A percentile compares a stretch with the other conserved stretches of the same genome.
Conservation (phyloP, 2,797 vertebrate genomes). For the Diceros bicornis region DNA sequence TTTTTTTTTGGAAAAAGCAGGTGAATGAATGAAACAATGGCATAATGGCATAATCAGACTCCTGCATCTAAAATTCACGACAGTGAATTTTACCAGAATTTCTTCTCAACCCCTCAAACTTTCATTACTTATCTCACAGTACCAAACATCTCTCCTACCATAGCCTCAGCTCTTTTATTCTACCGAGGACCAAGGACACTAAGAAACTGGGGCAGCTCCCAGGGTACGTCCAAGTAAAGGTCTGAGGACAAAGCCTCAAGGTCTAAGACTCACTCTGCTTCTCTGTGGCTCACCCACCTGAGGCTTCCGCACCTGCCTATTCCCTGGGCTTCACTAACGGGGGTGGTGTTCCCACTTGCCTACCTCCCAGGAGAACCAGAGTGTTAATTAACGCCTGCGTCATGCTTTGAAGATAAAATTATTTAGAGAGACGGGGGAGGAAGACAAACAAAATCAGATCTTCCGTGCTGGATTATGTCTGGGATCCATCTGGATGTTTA, state of each 20-base stretch:
- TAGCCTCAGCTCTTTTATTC: background rate
- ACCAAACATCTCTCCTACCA: background rate
- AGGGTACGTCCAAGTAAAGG: background rate
- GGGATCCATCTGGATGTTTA: conserved; percentile 69
- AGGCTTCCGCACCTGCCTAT: conserved; percentile 3
- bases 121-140: background rate
- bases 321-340: conserved; percentile 4
- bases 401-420: conserved; percentile 82
- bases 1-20: background rate
- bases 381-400: conserved; percentile 74
- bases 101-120: background rate
- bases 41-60: background rate
- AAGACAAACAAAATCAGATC: conserved; percentile 76
- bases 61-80: conserved; percentile 29
- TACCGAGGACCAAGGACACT: background rate
- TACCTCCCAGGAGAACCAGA: conserved; percentile 69
- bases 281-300: background rate
- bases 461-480: conserved; percentile 68
- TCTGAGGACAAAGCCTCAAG: background rate
- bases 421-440: conserved; percentile 68
- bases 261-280: background rate
- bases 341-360: conserved; percentile 75
- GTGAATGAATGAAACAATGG: background rate
- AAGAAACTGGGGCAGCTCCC: background rate
- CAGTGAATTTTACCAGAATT: conserved; percentile 20